These are phyloP conservation scores for Pteruthius melanotis DNA, from an alignment of 2,113 vertebrate species.

Conservation along the genomic window DNA sequence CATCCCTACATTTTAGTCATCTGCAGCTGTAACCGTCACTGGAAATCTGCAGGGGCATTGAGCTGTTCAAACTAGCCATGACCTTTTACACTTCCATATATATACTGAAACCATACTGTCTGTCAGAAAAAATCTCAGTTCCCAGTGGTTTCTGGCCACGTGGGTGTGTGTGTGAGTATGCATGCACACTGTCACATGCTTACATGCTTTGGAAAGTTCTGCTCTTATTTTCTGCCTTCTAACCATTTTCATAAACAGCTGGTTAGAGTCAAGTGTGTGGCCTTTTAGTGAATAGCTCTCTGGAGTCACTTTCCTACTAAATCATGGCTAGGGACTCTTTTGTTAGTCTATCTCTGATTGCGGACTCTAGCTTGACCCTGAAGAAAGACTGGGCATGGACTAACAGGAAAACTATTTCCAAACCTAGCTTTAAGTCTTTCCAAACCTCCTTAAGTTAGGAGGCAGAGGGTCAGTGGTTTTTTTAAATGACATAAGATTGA, in stretches of 20 bases:
- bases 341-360: not conserved
- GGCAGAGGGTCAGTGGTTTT: fast-evolving
- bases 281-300: not conserved
- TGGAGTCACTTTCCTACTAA: not conserved
- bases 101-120: not conserved
- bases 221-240: not conserved
- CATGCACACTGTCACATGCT: fast-evolving
- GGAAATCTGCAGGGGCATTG: not conserved
- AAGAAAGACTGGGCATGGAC: not conserved
- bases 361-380: not conserved
- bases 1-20: not conserved
- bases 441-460: too few relatives aligned
- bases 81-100: not conserved
- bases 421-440: not conserved
- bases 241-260: not conserved
- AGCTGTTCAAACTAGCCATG: not conserved
- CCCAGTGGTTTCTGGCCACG: not conserved
- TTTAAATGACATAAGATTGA: not conserved
- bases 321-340: not conserved
- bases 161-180: not conserved
- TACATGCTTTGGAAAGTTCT: not conserved
- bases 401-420: not conserved
- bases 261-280: not conserved
- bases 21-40: not conserved
- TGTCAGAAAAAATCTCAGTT: not conserved